Base-by-base conservation (phyloP, 2,797 vertebrate genomes). In the Crenuchus spilurus region DNA sequence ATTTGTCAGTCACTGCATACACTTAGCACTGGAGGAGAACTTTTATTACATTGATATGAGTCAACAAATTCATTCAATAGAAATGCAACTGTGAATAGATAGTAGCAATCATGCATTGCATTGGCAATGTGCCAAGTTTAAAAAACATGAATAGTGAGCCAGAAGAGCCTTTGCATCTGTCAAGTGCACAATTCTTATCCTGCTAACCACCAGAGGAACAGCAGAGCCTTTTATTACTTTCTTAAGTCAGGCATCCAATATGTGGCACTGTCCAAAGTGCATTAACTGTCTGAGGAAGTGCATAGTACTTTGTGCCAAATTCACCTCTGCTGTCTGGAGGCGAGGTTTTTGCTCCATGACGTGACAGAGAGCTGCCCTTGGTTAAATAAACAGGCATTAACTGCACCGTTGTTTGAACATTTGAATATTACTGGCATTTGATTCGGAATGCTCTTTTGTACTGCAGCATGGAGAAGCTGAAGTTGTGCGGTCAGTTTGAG, bases 261-360 rank as follows among this genome's bases (percentile, higher is more conserved):
- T 28, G 63, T 35, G 28, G 13, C 54, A 37, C 16, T 3, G 55
- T 77, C 60, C 54, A 72, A 72, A 72, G 69, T 77, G 51, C 75
- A 37, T 46, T 54, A 67, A 52, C 46, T 10, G 63, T 68, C 62
- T 44, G 35, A 2, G 48, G 31, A 20, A n/a, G 42, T 20, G n/a
- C 1, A 24, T 8, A 39, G 31, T 26, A 26, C 46, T 16, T 13
- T 20, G 22, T 18, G 42, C 24, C n/a, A n/a, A 37, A 48, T 31
- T 37, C 20, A 30, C 48, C 33, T 16, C 37, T 8, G 20, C 61
- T 31, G 2, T 46, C 41, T 46, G 14, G 4, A 20, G 18, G 7
- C 22, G 3, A 52, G 33, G 16, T 24, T 55, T 33, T 55, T 42
- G 9, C 14, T 54, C 20, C 30, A 13, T 33, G 62, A 46, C 1